These are phyloP conservation scores for Pterophyllum scalare DNA, from an alignment of 2,113 vertebrate species.

Conservation along the genomic window DNA sequence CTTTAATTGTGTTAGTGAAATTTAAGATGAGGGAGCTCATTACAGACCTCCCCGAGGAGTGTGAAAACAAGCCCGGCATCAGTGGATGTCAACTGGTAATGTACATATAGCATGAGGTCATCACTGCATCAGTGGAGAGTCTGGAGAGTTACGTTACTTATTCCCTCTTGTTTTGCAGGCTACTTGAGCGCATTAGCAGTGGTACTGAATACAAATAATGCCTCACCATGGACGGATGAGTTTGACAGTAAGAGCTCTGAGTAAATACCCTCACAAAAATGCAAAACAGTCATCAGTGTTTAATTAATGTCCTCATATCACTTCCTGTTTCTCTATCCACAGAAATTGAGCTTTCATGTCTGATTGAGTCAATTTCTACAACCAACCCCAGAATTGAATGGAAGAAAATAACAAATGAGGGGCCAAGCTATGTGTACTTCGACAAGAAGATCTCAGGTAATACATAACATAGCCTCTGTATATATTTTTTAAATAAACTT, in stretches of 20 bases:
- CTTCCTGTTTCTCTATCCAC: not conserved
- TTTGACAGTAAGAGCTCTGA: constrained; percentile 88
- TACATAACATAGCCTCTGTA: fast-evolving
- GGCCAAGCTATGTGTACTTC: constrained; percentile 92
- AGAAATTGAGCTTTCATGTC: constrained; percentile 92
- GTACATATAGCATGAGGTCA: constrained; percentile 34
- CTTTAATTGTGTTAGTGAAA: constrained; percentile 63
- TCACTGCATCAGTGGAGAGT: constrained; percentile 29
- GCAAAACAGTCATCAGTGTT: not conserved
- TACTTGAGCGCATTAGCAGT: constrained; percentile 86
- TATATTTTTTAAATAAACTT: fast-evolving
- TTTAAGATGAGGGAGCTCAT: constrained; percentile 29
- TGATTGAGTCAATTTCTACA: constrained; percentile 90
- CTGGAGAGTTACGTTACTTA: constrained; percentile 13
- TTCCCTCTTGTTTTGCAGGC: constrained; percentile 79
- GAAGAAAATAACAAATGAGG: constrained; percentile 92
- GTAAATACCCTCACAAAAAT: not conserved
- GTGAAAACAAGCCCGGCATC: constrained; percentile 34
- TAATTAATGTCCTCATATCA: not conserved
- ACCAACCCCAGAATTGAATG: constrained; percentile 91
- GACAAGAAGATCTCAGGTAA: constrained; percentile 89
- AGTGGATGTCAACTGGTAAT: constrained; percentile 31
- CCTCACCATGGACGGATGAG: constrained; percentile 90
- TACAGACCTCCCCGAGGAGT: constrained; percentile 34
- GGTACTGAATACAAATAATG: constrained; percentile 85